Base-by-base conservation (phyloP, 2,113 vertebrate genomes). In the Peromyscus leucopus region DNA sequence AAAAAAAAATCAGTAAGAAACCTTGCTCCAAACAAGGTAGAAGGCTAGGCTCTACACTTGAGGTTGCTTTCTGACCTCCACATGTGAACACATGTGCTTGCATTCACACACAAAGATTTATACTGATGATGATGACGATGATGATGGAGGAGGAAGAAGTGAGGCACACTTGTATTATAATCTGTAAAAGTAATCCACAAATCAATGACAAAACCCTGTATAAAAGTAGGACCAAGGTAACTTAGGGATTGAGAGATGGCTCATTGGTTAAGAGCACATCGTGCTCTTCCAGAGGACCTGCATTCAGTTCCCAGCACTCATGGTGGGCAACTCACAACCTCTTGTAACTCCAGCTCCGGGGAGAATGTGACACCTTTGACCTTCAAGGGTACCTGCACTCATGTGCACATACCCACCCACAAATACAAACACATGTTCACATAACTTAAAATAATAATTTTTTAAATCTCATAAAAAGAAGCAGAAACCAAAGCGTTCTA, bases 221-320 rank as follows among this genome's bases (percentile, higher is more conserved):
- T 59, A 93, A 86, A 96, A 96, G 59, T 59, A 42, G 55, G 55
- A 21, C 36, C 84, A 92, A 88, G 42, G 59, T 97, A 74, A 76
- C 16, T n/a, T 42, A 4, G 13, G n/a, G 22, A 51, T 83, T 59
- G 36, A 84, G n/a, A 61, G n/a, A 61, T 26, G 57, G 55, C 26
- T 46, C 16, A 46, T 31, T 42, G 59, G 15, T 46, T 65, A 86
- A 67, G 61, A 86, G 59, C 59, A 85, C 24, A 85, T 61, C 24
- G 13, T 84, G 57, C 36, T 15, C 24, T 65, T 57, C 82, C 59
- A 65, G 24, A 85, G 82, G 39, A 85, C 3, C 82, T 65, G n/a
- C 3, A 15, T 65, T 85, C 59, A 85, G 24, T 63, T 85, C 59
- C 39, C 4, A 42, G n/a, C 39, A 85, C 82, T 26, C n/a, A 46